Evolutionary conservation across 2,888 invertebrate genomes (phyloP), one percentile per base, ranked within the genome.

Genomic region (Acanthacorydalis orientalis): DNA sequence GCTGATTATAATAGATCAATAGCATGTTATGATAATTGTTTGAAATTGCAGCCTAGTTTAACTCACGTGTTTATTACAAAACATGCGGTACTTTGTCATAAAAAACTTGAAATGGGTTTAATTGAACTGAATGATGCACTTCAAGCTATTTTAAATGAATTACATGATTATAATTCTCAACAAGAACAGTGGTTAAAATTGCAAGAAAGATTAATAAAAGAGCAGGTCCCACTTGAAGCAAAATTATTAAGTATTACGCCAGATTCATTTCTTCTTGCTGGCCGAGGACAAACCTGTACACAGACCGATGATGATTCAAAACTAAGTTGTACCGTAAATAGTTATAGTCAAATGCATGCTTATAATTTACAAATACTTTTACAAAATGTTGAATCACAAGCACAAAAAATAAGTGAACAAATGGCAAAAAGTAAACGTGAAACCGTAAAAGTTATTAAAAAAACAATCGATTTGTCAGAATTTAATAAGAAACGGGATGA

Each of bases 1-100:
- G 77, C 77, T 1, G 81, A 84, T 51, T 84, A 77, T 58, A 83
- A 85, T 55, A 77, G 71, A 56, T 83, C 85, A 0, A 64, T 82
- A 49, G 68, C 70, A 34, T 78, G 75, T 57, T 80, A 76, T 60
- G 78, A 83, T 55, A 75, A 74, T 55, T 77, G 78, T 47, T 59
- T 84, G 43, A 74, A 75, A 57, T 60, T 83, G 42, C 71, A 78
- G 54, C 78, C 80, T 0, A 66, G 68, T 43, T 75, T 78, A 63
- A 72, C 75, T 52, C 67, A 76, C 40, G 80, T 79, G 1, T 63
- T 65, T 14, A 74, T 72, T 52, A 72, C 78, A 50, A 77, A 72
- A 58, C 70, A 77, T 62, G 80, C 78, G 1, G 76, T 81, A 12
- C 57, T 77, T 43, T 88, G 87, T 61, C 79, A 81, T 58, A 70